Evolutionary conservation across 1,140 invertebrate genomes (phyloP), one percentile per base, ranked within the genome.

Genomic region (Daktulosphaira vitifoliae): DNA sequence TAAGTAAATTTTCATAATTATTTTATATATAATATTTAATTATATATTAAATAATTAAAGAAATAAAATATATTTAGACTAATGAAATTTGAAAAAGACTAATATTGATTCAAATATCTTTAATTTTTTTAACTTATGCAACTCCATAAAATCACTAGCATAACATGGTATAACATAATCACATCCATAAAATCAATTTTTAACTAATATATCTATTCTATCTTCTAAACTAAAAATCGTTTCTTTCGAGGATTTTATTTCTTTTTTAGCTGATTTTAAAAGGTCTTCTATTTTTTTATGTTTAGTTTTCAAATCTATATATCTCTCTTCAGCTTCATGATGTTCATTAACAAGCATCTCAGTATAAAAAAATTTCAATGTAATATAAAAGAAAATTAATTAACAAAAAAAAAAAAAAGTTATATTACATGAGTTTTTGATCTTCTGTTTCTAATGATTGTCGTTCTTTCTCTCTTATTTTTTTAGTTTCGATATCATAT

Each of bases 391-490:
- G n/a, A 16, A 44, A 3, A 9, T 29, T 1, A 20, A 48, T 9
- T 33, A 53, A 37, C 8, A 26, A 22, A 22, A 18, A 38, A 20
- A 11, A 1, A 20, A 46, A 29, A 48, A 46, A n/a, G 46, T 20
- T 20, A 20, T 3, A 22, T 13, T 62, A 62, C 56, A 46, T 62
- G 56, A 29, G 56, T 26, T 48, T 11, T 62, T 29, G 13, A 6
- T 48, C 56, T 48, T 62, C 39, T n/a, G 42, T 29, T 29, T 46
- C 26, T 15, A 62, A 29, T 20, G 56, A 62, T 62, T 46, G 25
- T 22, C 56, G 25, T 62, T 62, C 56, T 33, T 11, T 48, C 5
- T 16, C 25, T 33, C 46, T 62, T 62, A 62, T 46, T 33, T 7
- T 7, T 9, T 62, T 42, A 5, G 46, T 26, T n/a, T 62, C 44